Base-by-base conservation (phyloP, 2,797 vertebrate genomes). In the Heterohyrax brucei region DNA sequence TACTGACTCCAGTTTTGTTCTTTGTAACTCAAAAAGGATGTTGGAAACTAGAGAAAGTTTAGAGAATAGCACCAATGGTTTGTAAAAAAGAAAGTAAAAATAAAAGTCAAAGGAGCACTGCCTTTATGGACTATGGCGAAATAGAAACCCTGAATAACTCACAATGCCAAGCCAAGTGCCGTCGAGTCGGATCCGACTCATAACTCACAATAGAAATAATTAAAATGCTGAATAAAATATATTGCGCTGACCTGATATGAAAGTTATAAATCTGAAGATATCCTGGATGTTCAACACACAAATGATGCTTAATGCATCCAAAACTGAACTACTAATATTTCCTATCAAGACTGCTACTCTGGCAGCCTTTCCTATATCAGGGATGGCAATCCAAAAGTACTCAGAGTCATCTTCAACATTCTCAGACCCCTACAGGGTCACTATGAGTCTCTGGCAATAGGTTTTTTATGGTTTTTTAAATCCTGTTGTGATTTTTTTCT, bases 21-120 rank as follows among this genome's bases (percentile, higher is more conserved):
- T 95, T 93, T 72, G 70, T 72, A 59, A 84, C 66, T 93, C 81
- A 72, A 95, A 80, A 86, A 82, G 14, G 56, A 59, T 96, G 18
- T 88, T 96, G n/a, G 59, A 84, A 18, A 90, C 22, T 89, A 76
- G 24, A 87, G 73, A 84, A 81, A 7, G 10, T 91, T 89, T 87
- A 50, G 33, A 92, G 26, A 24, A 39, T 7, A 75, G 3, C 28
- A 91, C 53, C 53, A 64, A 61, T 59, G 64, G 22, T 94, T 91
- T 89, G n/a, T 84, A 53, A 83, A 95, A 70, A 68, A 89, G 22
- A 94, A 24, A 1, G 9, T 88, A 66, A 79, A 22, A 44, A 61
- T 93, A 77, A 84, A 96, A 87, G 24, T 92, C 39, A 73, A 30
- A 89, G 78, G 78, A 89, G 56, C 16, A 84, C 18, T 82, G 95